These are phyloP conservation scores for Eristalis intricaria DNA, from an alignment of 2,888 invertebrate species.

Conservation along the genomic window DNA sequence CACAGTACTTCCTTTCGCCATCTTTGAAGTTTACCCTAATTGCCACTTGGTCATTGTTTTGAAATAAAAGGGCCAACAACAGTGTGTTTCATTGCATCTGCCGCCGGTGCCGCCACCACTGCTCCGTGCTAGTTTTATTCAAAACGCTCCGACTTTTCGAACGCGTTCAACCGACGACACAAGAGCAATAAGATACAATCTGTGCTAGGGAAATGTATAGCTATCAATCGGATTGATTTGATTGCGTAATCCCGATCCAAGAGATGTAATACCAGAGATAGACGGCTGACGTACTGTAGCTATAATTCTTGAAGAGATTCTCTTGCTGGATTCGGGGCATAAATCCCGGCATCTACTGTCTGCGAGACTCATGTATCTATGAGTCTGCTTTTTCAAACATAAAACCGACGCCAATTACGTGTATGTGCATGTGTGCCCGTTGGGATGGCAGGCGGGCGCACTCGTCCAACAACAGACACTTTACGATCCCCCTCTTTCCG, in stretches of 20 bases:
- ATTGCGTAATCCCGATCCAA: conserved; percentile 50
- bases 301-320: conserved; percentile 49
- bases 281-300: conserved; percentile 28
- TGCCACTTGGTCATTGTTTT: conserved; percentile 31
- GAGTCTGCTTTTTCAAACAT: conserved; percentile 24
- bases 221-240: conserved; percentile 45
- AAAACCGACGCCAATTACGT: conserved; percentile 19
- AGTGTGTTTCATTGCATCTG: conserved; percentile 10
- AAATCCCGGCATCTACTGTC: conserved; percentile 5
- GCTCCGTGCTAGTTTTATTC: background rate
- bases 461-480: conserved; percentile 23
- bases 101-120: background rate
- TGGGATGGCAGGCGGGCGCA: background rate
- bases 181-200: conserved; percentile 34
- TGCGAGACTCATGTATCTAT: conserved; percentile 17
- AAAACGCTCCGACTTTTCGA: conserved; percentile 7
- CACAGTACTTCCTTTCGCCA: conserved; percentile 41
- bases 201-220: conserved; percentile 1
- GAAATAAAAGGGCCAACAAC: conserved; percentile 23
- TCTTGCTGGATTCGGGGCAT: background rate
- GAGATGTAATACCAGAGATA: conserved; percentile 42
- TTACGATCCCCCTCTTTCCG: background rate
- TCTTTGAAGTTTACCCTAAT: conserved; percentile 39
- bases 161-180: conserved; percentile 9
- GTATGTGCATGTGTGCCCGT: background rate